Conservation (phyloP, 1,140 invertebrate genomes). For the Lepidurus packardi region DNA sequence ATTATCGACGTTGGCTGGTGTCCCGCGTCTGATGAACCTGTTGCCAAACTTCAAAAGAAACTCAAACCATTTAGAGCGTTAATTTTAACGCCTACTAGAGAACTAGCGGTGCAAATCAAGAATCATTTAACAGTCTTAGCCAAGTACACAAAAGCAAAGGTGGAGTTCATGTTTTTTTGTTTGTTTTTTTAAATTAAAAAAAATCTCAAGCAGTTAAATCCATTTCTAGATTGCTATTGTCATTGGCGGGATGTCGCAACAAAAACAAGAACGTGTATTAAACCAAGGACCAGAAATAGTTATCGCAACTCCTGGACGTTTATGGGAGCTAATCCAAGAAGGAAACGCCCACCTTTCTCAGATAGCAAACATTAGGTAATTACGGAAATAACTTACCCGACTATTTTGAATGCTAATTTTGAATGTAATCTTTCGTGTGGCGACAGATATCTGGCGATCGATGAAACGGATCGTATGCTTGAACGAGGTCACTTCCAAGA, state of each 20-base stretch:
- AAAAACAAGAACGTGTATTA: conserved; percentile 86
- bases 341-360: conserved; percentile 69
- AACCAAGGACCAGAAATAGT: conserved; percentile 77
- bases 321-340: conserved; percentile 85
- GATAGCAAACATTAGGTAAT: conserved; percentile 61
- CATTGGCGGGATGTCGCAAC: conserved; percentile 80
- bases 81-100: conserved; percentile 88
- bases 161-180: conserved; percentile 44
- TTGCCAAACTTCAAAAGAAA: conserved; percentile 29
- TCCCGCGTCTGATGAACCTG: conserved; percentile 13
- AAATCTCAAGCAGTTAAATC: conserved; percentile 37
- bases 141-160: conserved; percentile 68
- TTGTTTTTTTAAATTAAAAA: too few relatives aligned
- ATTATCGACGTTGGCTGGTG: conserved; percentile 45
- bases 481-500: conserved; percentile 96
- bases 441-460: conserved; percentile 77
- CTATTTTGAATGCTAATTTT: background rate
- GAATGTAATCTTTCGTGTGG: background rate
- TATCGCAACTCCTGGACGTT: conserved; percentile 88
- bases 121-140: conserved; percentile 73
- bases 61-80: conserved; percentile 61
- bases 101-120: conserved; percentile 88
- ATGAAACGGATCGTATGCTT: conserved; percentile 98
- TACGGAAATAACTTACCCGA: background rate
- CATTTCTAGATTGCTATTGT: conserved; percentile 59